A percentile compares a stretch with the other conserved stretches of the same genome.
Conservation (phyloP, 2,888 invertebrate genomes). For the Nemotelus pantherinus region DNA sequence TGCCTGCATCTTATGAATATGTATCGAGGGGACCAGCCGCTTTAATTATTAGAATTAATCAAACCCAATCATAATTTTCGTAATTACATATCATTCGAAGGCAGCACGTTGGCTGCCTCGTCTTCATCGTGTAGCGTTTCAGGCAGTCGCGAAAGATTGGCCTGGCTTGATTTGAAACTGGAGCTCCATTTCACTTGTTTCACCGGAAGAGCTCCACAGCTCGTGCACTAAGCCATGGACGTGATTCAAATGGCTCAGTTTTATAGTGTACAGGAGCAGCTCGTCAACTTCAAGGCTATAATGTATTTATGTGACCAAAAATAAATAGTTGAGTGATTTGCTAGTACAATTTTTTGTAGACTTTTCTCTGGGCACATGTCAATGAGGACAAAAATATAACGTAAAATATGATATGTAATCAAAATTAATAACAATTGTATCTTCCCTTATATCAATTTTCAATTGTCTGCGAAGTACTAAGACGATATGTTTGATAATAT, state of each 20-base stretch:
- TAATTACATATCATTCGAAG: slow-evolving; percentile 42
- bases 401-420: too few relatives aligned
- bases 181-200: slow-evolving; percentile 25
- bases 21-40: slow-evolving; percentile 30
- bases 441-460: too few relatives aligned
- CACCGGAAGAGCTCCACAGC: neutral
- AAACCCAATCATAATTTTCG: slow-evolving; percentile 44
- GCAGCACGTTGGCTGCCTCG: slow-evolving; percentile 13
- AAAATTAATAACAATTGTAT: too few relatives aligned
- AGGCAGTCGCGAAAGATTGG: neutral
- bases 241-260: slow-evolving; percentile 17
- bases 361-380: too few relatives aligned
- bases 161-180: slow-evolving; percentile 14
- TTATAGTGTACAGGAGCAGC: slow-evolving; percentile 5
- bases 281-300: neutral
- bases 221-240: neutral
- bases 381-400: too few relatives aligned
- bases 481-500: too few relatives aligned
- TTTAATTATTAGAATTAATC: slow-evolving; percentile 45
- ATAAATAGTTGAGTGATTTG: neutral
- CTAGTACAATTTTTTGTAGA: too few relatives aligned
- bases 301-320: neutral
- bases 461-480: too few relatives aligned
- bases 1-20: slow-evolving; percentile 42
- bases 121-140: slow-evolving; percentile 9